Evolutionary conservation across 1,140 invertebrate species (phyloP), one percentile per base, ranked within the genome.

Genomic region (Elymnias hypermnestra): DNA sequence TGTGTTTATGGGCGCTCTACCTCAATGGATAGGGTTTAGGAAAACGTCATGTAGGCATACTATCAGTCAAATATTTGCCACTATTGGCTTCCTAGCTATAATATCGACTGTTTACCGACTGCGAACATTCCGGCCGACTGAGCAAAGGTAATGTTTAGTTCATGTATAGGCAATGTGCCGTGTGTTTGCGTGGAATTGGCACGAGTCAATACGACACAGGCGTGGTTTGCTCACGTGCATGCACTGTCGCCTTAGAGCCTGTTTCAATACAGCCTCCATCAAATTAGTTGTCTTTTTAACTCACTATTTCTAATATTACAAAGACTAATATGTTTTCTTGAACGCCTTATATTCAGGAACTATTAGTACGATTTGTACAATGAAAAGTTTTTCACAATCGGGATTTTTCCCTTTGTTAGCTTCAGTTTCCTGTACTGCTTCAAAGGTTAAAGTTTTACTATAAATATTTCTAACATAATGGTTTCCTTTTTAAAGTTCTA

Each of bases 41-140:
- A 33, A 31, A 44, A 18, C 51, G 40, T 52, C 51, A 44, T 52
- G 54, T 47, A 57, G 47, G 55, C 40, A 61, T 46, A 57, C 62
- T 61, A 73, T 71, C 63, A 71, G 54, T 68, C 60, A 66, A 63
- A 71, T 71, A 66, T 72, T 72, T 72, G 60, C 66, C 21, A 15
- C 36, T 36, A 31, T 42, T 60, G 46, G 45, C 54, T 51, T 31
- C 29, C 45, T 2, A 29, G 26, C 26, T 13, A 51, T 49, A 38
- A 37, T 40, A 49, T 52, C 38, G 52, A 35, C 38, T 57, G 64
- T 64, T 63, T 64, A 53, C 51, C 35, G 51, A 41, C 36, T 60
- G 42, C 66, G 55, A 64, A 62, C 61, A 56, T 68, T 69, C 57
- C 63, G 53, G 56, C 33, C 56, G 59, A 62, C 45, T 57, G 42